Conservation (phyloP, 2,888 invertebrate species). For the Neria commutata region DNA sequence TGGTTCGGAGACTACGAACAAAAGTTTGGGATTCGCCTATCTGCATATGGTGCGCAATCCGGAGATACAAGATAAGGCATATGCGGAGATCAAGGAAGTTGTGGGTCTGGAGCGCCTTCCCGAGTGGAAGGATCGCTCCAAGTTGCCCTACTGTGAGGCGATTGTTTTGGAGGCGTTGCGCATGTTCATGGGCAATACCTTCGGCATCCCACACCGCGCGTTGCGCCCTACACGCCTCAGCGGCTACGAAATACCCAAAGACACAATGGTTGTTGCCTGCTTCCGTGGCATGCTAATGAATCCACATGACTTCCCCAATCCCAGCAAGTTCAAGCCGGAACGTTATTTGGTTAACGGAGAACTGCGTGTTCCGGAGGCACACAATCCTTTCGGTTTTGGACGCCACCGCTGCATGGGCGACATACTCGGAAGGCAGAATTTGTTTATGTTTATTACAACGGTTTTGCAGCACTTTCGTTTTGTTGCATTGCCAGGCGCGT, state of each 20-base stretch:
- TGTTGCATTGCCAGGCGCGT: conserved; percentile 68
- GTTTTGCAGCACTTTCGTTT: conserved; percentile 78
- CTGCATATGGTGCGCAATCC: conserved; percentile 75
- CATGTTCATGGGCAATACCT: conserved; percentile 79
- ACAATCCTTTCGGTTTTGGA: conserved; percentile 79
- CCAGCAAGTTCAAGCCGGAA: conserved; percentile 76
- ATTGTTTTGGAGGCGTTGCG: conserved; percentile 78
- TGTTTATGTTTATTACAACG: conserved; percentile 77
- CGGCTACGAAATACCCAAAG: conserved; percentile 80
- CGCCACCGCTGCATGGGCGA: conserved; percentile 86
- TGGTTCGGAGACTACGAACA: conserved; percentile 84
- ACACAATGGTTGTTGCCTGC: conserved; percentile 81
- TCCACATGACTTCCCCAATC: conserved; percentile 71
- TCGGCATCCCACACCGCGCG: conserved; percentile 82
- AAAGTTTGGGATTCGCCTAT: conserved; percentile 78
- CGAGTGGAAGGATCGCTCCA: conserved; percentile 71
- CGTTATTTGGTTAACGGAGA: conserved; percentile 72
- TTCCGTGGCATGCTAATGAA: conserved; percentile 76
- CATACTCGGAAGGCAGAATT: conserved; percentile 73
- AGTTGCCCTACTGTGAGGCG: conserved; percentile 83
- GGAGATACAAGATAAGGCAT: conserved; percentile 75
- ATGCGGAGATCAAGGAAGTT: conserved; percentile 77
- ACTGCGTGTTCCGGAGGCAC: conserved; percentile 70
- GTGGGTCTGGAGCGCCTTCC: conserved; percentile 74
- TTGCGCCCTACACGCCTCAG: conserved; percentile 72